Evolutionary conservation across 2,797 vertebrate species (phyloP), one percentile per base, ranked within the genome.

Genomic region (Sebastes taczanowskii): DNA sequence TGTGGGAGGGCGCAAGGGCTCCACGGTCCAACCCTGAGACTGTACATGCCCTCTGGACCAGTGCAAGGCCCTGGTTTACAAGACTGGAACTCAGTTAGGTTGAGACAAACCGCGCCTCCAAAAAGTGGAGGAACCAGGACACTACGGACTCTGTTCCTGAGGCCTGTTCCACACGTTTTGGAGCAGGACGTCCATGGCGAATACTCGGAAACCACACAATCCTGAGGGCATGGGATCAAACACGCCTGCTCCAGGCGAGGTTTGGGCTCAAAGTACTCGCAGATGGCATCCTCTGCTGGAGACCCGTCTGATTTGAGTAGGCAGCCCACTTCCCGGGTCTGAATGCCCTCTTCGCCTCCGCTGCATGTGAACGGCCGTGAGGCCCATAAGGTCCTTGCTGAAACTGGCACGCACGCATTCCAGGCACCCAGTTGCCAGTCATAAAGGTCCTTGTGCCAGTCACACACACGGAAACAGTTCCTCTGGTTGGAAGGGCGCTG

Each of bases 391-490:
- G 93, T 95, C 56, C 93, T 96, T 5, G 96, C 95, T 10, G 96
- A 95, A 62, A 99, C 96, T 0, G 98, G 97, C 74, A 88, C 93
- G 10, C 99, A 99, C 64, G 92, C 95, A 77, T 96, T 97, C 99
- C 99, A 99, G 77, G 91, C 76, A 0, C 97, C 97, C 0, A 97
- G 94, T 68, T 95, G 95, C 99, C 99, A 99, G 89, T 97, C 97
- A 0, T 99, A 99, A 16, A 99, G 92, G 81, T 99, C 97, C 79
- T 97, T 98, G 94, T 99, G 99, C 98, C 97, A 98, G 94, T 99
- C 98, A 0, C 99, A 99, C 55, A 99, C 97, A 0, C 95, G 96
- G 93, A 99, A 99, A 79, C 99, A 99, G 90, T 96, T 96, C 59
- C 98, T 97, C 93, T 99, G 98, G 94, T 97, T 99, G 82, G 96